A percentile compares a stretch with the other conserved stretches of the same genome.
Conservation (phyloP, 2,888 invertebrate species). For the Beris chalybata region DNA sequence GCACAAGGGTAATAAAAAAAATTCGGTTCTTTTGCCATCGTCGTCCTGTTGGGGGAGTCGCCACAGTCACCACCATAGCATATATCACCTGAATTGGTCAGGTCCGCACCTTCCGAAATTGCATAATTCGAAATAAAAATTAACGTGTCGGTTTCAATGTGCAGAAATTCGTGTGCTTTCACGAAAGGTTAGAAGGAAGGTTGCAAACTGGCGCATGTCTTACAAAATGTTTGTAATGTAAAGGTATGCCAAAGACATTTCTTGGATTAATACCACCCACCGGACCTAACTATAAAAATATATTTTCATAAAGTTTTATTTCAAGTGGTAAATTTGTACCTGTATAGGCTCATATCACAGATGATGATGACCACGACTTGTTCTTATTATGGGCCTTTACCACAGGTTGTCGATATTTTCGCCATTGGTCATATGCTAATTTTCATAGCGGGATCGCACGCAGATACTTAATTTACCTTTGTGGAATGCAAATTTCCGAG, state of each 20-base stretch:
- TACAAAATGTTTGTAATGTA: no score
- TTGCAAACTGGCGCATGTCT: conserved; percentile 1
- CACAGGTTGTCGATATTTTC: conserved; percentile 8
- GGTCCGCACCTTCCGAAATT: conserved; percentile 22
- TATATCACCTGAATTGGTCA: conserved; percentile 13
- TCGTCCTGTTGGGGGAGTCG: conserved; percentile 9
- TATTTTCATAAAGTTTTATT: conserved; percentile 24
- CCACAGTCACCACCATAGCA: no score
- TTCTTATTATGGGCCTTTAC: conserved; percentile 9
- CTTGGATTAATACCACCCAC: conserved; percentile 6
- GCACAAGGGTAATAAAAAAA: conserved; percentile 43
- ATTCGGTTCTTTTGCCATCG: conserved; percentile 3
- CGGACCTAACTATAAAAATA: conserved; percentile 8
- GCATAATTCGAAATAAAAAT: conserved; percentile 12
- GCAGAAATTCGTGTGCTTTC: not conserved
- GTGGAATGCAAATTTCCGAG: no score
- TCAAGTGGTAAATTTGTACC: conserved; percentile 8
- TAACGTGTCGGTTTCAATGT: conserved; percentile 2
- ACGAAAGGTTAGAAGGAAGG: not conserved
- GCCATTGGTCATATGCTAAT: conserved; percentile 23
- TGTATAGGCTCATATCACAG: conserved; percentile 14
- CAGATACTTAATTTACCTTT: conserved; percentile 4
- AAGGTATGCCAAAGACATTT: no score
- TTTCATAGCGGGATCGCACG: conserved; percentile 15
- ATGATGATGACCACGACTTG: conserved; percentile 8